phyloP scores from a whole-genome alignment of 2,888 invertebrate genomes.

The Auanema sp. region DNA sequence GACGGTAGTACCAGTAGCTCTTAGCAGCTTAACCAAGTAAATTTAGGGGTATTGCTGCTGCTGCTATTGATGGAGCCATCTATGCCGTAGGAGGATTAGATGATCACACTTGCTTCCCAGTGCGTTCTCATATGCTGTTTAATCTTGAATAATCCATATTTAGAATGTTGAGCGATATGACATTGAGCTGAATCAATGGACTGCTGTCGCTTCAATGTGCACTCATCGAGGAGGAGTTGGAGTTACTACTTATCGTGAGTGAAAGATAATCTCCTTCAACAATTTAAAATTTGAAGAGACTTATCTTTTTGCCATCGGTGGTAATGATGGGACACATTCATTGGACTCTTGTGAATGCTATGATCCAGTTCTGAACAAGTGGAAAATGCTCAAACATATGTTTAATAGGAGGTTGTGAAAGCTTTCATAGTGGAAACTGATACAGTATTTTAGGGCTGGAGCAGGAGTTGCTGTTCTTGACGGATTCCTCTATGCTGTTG shows the following conservation, averaged over 20 bases:
- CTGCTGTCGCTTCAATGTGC: constrained; percentile 67
- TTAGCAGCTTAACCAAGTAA: background rate
- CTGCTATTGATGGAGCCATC: constrained; percentile 67
- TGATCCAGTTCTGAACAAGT: constrained; percentile 68
- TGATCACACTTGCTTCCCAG: constrained; percentile 67
- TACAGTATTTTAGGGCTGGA: constrained; percentile 66
- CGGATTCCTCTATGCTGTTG: constrained; percentile 66
- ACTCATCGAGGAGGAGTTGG: constrained; percentile 68
- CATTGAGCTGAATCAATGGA: constrained; percentile 66
- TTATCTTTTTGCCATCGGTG: constrained; percentile 68
- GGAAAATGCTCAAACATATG: constrained; percentile 67
- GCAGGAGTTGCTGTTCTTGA: constrained; percentile 68
- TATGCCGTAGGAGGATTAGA: constrained; percentile 69
- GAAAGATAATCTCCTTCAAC: background rate
- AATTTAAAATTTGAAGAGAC: constrained; percentile 25
- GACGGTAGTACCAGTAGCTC: constrained; percentile 26
- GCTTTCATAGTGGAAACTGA: too few species aligned
- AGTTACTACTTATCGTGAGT: constrained; percentile 64
- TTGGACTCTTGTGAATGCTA: constrained; percentile 68
- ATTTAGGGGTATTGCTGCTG: constrained; percentile 67
- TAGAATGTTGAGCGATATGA: constrained; percentile 65
- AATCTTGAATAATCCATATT: constrained; percentile 8
- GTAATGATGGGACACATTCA: constrained; percentile 68
- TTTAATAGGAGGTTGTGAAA: constrained; percentile 59
- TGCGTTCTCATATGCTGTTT: constrained; percentile 20